Percentiles rank a stretch among this genome's conserved stretches.
These are phyloP conservation scores for Agrochola circellaris DNA, from an alignment of 2,888 invertebrate genomes.

Conservation along the genomic window DNA sequence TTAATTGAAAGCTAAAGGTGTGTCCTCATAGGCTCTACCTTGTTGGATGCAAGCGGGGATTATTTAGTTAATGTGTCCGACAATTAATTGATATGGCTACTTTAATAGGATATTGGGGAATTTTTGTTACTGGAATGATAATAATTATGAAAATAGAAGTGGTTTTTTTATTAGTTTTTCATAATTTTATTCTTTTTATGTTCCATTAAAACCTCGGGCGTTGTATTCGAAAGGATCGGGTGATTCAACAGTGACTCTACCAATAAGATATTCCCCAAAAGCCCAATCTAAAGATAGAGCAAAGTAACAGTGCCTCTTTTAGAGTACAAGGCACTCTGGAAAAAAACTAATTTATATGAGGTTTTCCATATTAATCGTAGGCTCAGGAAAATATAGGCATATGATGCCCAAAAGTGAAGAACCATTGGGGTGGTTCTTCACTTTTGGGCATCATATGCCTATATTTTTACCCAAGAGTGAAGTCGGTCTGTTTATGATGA, in stretches of 20 bases:
- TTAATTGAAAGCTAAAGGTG: conserved; percentile 64
- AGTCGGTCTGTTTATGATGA: not conserved
- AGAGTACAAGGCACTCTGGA: not conserved
- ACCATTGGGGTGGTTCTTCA: too few species aligned
- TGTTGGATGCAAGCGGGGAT: conserved; percentile 25
- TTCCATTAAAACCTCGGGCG: conserved; percentile 17
- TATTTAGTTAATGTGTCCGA: conserved; percentile 35
- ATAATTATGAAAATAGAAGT: conserved; percentile 3
- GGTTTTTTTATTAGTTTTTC: conserved; percentile 15
- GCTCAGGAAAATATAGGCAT: not conserved
- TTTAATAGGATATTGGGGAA: conserved; percentile 36
- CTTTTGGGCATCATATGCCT: too few species aligned
- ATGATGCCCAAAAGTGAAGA: not conserved
- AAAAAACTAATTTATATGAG: not conserved
- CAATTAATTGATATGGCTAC: conserved; percentile 52
- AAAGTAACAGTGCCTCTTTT: not conserved
- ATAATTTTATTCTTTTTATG: not conserved
- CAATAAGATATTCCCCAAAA: not conserved
- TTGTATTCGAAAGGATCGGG: conserved; percentile 12
- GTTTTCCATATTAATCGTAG: not conserved
- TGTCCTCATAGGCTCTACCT: conserved; percentile 23
- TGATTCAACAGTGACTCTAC: not conserved
- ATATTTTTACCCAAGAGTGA: too few species aligned
- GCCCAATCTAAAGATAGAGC: not conserved
- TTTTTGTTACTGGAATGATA: not conserved